phyloP scores from a whole-genome alignment of 2,113 vertebrate genomes.

The Halcyon malimbica region DNA sequence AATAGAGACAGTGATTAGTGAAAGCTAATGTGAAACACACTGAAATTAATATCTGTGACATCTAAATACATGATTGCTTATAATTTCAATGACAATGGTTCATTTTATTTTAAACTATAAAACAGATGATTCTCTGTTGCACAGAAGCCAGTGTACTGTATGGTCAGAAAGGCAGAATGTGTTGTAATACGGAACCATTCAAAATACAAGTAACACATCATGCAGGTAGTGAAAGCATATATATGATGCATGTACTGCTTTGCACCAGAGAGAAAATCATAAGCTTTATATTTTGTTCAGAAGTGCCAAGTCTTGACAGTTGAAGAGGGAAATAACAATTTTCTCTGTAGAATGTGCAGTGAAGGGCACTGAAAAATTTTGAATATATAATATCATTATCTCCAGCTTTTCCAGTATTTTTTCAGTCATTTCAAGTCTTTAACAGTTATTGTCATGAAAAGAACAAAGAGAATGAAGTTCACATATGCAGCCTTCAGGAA shows the following conservation, averaged over 20 bases:
- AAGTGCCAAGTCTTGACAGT: neutral
- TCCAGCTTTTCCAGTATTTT: neutral
- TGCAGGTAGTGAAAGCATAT: neutral
- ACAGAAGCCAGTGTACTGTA: neutral
- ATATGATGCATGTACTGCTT: neutral
- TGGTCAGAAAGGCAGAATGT: neutral
- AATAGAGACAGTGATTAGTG: neutral
- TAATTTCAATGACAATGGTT: neutral
- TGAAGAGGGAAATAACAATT: neutral
- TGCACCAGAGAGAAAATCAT: neutral
- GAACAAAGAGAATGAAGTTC: neutral
- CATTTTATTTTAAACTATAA: neutral
- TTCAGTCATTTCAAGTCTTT: neutral
- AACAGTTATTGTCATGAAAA: neutral
- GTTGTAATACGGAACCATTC: neutral
- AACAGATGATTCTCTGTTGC: neutral
- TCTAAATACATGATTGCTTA: neutral
- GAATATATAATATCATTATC: neutral
- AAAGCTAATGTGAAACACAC: neutral
- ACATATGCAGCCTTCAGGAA: neutral
- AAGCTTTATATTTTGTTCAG: neutral
- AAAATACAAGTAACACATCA: neutral
- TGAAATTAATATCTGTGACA: neutral
- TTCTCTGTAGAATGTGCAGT: neutral
- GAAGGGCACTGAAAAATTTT: neutral